Evolutionary conservation across 2,888 invertebrate genomes (phyloP).

Genomic region (Melieria picta): DNA sequence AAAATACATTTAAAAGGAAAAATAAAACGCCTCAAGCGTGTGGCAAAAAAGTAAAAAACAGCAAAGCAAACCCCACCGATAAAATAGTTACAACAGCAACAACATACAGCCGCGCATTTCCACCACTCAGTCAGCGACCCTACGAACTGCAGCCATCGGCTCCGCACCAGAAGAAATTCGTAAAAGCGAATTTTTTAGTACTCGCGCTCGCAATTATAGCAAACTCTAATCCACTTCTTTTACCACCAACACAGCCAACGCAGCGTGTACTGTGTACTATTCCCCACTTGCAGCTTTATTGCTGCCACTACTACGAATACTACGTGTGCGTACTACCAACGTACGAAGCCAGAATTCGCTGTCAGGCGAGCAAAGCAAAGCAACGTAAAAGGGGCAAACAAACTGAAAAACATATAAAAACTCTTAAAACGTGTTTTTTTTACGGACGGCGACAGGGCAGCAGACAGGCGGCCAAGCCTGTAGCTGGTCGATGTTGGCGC

Average conservation of each 20-base stretch:
- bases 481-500: neutral
- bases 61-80: no score
- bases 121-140: no score
- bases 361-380: no score
- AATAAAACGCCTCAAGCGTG: no score
- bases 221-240: no score
- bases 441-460: neutral
- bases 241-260: neutral
- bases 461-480: no score
- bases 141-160: neutral
- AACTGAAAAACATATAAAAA: constrained; percentile 26
- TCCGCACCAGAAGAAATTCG: neutral
- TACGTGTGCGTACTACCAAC: neutral
- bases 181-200: constrained; percentile 1
- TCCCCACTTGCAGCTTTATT: neutral
- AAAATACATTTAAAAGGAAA: neutral
- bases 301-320: constrained; percentile 14
- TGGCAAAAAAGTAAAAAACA: no score
- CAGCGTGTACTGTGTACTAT: neutral
- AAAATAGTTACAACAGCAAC: no score
- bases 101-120: no score
- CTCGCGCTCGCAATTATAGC: neutral
- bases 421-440: constrained; percentile 51
- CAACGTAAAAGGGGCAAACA: neutral
- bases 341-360: no score